A percentile compares a stretch with the other conserved stretches of the same genome.
Conservation (phyloP, 2,797 vertebrate species). For the Amblyopsis hoosieri region DNA sequence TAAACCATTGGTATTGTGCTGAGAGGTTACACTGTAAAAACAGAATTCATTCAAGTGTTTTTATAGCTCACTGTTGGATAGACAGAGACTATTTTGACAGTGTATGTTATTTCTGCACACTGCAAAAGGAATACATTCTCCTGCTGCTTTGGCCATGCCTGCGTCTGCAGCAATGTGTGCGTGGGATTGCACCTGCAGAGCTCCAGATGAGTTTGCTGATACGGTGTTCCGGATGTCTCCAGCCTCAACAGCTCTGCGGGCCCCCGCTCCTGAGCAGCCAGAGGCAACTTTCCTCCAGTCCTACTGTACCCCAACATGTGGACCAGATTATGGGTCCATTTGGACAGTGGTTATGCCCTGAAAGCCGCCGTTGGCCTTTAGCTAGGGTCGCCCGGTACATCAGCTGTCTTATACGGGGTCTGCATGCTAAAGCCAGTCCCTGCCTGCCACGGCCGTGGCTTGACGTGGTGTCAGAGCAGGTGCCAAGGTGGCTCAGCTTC, state of each 20-base stretch:
- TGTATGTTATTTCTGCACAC: constrained; percentile 39
- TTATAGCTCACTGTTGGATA: constrained; percentile 51
- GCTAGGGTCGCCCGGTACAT: constrained; percentile 39
- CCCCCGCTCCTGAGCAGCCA: constrained; percentile 17
- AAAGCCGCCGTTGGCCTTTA: constrained; percentile 27
- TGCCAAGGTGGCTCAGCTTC: constrained; percentile 53
- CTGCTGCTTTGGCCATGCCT: constrained; percentile 43
- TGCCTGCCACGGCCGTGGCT: constrained; percentile 30
- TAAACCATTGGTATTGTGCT: not conserved
- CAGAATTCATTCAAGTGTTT: constrained; percentile 40
- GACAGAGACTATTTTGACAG: constrained; percentile 46
- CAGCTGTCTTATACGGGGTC: constrained; percentile 26
- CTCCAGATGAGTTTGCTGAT: constrained; percentile 62
- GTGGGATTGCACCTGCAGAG: constrained; percentile 50
- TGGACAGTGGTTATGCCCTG: constrained; percentile 26
- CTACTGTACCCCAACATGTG: constrained; percentile 15
- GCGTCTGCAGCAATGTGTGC: constrained; percentile 30
- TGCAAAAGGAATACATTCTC: constrained; percentile 26
- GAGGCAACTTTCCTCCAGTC: constrained; percentile 11
- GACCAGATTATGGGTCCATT: constrained; percentile 45
- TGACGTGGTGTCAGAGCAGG: constrained; percentile 64
- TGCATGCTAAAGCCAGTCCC: constrained; percentile 69
- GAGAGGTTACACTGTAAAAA: constrained; percentile 16
- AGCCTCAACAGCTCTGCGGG: constrained; percentile 28
- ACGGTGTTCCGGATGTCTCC: constrained; percentile 38